Base-by-base conservation (phyloP, 2,888 invertebrate genomes). In the Melitaea athalia region DNA sequence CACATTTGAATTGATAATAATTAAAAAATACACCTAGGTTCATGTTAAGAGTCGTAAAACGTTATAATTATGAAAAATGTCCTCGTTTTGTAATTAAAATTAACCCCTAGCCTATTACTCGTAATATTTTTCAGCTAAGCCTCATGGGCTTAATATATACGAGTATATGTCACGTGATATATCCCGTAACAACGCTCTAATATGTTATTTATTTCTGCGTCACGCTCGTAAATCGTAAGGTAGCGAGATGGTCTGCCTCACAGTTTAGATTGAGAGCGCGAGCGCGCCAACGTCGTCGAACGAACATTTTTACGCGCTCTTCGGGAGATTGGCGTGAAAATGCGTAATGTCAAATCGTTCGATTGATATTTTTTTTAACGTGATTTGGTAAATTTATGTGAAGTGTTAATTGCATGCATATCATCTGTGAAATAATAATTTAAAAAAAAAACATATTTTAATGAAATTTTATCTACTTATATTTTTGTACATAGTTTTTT, bases 241-340 rank as follows among this genome's bases (percentile, higher is more conserved):
- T 85, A 81, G 84, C 79, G 76, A 82, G 86, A 84, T 85, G 86
- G 87, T 83, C 85, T 84, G 82, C 81, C 75, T 81, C 85, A 86
- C 91, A 90, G 91, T 91, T 79, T 80, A 77, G 79, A 80, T 76
- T 81, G 85, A 87, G 85, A 85, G 85, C 87, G 86, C 85, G 82
- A 82, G 78, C 83, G 84, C 81, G 80, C 82, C 81, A 76, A 78
- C 78, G 76, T 76, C 79, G 79, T 79, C 85, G 84, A 82, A 59
- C 69, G 72, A 57, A 57, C 57, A 64, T 68, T 70, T 67, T 68
- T 72, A 73, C 77, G 78, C 86, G 80, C 78, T 80, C 80, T 57
- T 57, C 85, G 89, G 89, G 86, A 91, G 91, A 91, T 89, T 90
- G 86, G 88, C 91, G 91, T 91, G 89, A 92, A 92, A 92, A 92